A percentile compares a stretch with the other conserved stretches of the same genome.
phyloP scores from a whole-genome alignment of 1,140 invertebrate genomes.

The Drosophila pandora region DNA sequence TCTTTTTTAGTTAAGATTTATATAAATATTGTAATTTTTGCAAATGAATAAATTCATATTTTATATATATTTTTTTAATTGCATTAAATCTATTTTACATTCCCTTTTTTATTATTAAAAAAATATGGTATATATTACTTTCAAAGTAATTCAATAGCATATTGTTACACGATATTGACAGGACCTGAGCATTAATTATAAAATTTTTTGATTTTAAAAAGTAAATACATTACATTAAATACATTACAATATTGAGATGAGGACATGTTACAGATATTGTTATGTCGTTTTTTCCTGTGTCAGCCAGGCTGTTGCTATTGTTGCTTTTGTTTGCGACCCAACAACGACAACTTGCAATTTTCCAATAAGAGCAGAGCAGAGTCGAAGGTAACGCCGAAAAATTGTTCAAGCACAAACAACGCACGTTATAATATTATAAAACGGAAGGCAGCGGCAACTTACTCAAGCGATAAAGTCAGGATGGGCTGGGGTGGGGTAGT shows the following conservation, averaged over 20 bases:
- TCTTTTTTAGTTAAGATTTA: too few species aligned
- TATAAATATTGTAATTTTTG: too few species aligned
- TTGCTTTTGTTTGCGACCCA: constrained; percentile 19
- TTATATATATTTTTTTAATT: too few species aligned
- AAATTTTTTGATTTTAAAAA: not conserved
- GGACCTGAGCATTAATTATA: not conserved
- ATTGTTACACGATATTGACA: not conserved
- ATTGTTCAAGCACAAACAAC: constrained; percentile 81
- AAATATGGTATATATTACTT: too few species aligned
- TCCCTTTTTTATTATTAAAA: too few species aligned
- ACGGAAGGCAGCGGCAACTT: constrained; percentile 74
- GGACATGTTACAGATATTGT: not conserved
- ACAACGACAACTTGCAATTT: constrained; percentile 75
- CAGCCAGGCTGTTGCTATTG: constrained; percentile 17
- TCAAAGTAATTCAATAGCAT: not conserved
- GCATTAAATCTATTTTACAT: too few species aligned
- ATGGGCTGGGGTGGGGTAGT: not conserved
- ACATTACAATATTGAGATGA: not conserved
- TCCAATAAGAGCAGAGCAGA: constrained; percentile 73
- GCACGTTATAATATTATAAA: constrained; percentile 82
- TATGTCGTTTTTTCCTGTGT: not conserved
- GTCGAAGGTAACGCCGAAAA: constrained; percentile 76
- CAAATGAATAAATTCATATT: too few species aligned
- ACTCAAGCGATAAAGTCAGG: constrained; percentile 77
- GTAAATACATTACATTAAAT: not conserved